Conservation (phyloP, 2,888 invertebrate species). For the Archips xylosteana region DNA sequence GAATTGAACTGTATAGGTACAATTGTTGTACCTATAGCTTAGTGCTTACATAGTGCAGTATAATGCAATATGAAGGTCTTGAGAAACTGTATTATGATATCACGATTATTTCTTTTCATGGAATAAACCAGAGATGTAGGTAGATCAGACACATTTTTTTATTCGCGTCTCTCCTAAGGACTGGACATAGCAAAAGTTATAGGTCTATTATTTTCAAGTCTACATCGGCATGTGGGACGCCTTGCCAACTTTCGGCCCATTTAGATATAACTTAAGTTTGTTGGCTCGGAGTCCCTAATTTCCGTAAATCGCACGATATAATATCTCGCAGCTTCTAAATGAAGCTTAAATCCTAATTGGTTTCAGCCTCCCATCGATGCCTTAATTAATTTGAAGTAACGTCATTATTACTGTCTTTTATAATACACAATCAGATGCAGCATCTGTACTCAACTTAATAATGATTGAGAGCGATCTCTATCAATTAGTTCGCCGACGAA, state of each 20-base stretch:
- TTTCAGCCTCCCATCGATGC: background rate
- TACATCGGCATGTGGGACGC: too few species aligned
- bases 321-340: too few species aligned
- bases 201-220: too few species aligned
- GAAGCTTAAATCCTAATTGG: background rate
- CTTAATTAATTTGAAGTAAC: slow-evolving; percentile 6
- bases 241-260: too few species aligned
- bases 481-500: slow-evolving; percentile 58
- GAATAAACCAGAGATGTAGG: background rate
- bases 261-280: too few species aligned
- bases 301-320: too few species aligned
- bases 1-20: slow-evolving; percentile 18
- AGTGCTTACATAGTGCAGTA: too few species aligned
- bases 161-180: too few species aligned
- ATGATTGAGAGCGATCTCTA: slow-evolving; percentile 48
- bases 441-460: slow-evolving; percentile 29
- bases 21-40: background rate
- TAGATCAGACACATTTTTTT: too few species aligned
- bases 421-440: slow-evolving; percentile 18
- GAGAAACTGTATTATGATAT: background rate
- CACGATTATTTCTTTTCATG: background rate
- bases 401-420: slow-evolving; percentile 16
- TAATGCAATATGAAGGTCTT: background rate
- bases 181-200: too few species aligned
- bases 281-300: too few species aligned